These are phyloP conservation scores for Hemiprocne comata DNA, from an alignment of 2,113 vertebrate genomes.

Conservation along the genomic window DNA sequence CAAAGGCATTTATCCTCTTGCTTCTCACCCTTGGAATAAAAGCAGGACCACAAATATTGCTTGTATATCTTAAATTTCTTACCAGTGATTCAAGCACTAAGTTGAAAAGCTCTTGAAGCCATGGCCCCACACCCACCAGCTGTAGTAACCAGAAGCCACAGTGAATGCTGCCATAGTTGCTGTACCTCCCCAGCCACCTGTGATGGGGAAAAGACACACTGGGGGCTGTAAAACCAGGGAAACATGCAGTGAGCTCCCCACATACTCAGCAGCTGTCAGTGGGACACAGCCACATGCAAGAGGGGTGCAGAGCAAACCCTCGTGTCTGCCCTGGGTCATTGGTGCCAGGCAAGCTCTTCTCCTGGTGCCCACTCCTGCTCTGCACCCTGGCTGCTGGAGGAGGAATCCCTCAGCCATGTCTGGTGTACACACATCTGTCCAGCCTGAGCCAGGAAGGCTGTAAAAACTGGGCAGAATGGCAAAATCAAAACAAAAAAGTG, in stretches of 20 bases:
- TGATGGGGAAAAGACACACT: rapidly evolving
- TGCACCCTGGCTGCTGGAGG: background rate
- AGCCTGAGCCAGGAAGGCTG: background rate
- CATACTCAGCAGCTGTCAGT: background rate
- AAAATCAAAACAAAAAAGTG: background rate
- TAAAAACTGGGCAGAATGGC: background rate
- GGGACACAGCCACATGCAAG: too few relatives aligned
- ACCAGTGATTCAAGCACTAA: background rate
- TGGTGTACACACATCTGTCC: background rate
- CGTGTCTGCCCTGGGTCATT: rapidly evolving
- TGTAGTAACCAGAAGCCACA: background rate
- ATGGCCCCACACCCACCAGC: background rate
- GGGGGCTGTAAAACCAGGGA: background rate
- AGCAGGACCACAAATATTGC: background rate
- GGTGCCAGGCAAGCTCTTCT: background rate
- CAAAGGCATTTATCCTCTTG: background rate
- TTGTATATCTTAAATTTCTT: background rate
- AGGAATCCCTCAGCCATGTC: background rate
- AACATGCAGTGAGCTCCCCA: background rate
- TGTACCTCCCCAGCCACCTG: too few relatives aligned
- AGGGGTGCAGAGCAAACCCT: background rate
- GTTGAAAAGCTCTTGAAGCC: background rate
- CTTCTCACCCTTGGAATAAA: background rate
- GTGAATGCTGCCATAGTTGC: background rate
- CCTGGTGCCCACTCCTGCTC: background rate